Base-by-base conservation (phyloP, 2,888 invertebrate species). In the Pterostichus madidus region DNA sequence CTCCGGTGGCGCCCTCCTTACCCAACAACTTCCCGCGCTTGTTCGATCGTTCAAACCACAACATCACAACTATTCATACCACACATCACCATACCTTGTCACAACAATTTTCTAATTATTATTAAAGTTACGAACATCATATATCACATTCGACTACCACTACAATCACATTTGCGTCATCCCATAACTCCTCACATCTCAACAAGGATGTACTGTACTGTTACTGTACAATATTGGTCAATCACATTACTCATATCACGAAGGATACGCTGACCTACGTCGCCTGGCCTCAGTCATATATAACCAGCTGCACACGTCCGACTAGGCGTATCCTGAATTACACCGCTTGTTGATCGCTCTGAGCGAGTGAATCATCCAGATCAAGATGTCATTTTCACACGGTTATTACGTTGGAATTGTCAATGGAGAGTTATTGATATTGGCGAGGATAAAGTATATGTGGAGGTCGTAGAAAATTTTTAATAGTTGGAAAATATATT, bases 371-470 rank as follows among this genome's bases (percentile, higher is more conserved):
- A 44, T 71, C 68, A 71, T 44, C 44, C 24, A 71, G 56, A 71
- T 39, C 68, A 44, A 71, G 68, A 71, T 71, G 68, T 17, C 68
- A 71, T 71, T 64, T 64, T 64, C 64, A 39, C 64, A 64, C 64
- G 64, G 32, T 64, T 5, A 10, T 13, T 5, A 35, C 11, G 64
- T 35, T 11, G n/a, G 39, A 5, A 8, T 5, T 7, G 7, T 39
- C 0, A 5, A 39, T 39, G 7, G 5, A 39, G 6, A 39, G 39
- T 39, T 39, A 39, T 39, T 24, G 24, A 24, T 24, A 24, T 24
- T 24, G 24, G 24, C 24, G 24, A 24, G 24, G 3, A 24, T 24
- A 24, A 24, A 24, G 24, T 1, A 24, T 3, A 24, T 24, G 24
- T 24, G 24, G 24, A 24, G 24, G 24, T 24, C 3, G 24, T 24